Evolutionary conservation across 2,797 vertebrate genomes (phyloP).

Genomic region (Cyprinella venusta): DNA sequence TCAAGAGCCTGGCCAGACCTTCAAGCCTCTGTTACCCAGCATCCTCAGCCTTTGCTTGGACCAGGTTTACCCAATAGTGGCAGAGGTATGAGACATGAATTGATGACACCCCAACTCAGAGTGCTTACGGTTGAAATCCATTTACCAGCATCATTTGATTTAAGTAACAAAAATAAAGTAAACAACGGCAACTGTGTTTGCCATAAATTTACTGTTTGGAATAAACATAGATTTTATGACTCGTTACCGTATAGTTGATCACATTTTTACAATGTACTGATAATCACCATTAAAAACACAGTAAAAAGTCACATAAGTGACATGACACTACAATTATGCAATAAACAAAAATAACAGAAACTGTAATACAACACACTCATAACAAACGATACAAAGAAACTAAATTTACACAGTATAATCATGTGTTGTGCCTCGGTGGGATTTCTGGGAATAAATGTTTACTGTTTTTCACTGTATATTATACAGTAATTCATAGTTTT

Average conservation of each 20-base stretch:
- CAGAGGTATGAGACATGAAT: conserved; percentile 83
- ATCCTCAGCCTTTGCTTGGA: conserved; percentile 97
- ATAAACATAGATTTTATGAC: no score
- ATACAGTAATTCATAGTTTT: neutral
- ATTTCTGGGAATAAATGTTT: neutral
- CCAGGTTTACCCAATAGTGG: conserved; percentile 95
- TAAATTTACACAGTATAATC: neutral
- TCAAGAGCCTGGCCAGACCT: conserved; percentile 95
- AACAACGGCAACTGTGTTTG: no score
- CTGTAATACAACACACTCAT: neutral
- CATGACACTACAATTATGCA: neutral
- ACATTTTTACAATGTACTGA: neutral
- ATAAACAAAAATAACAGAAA: neutral
- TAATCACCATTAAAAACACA: neutral
- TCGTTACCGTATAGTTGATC: neutral
- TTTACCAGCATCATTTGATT: neutral
- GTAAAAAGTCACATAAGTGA: no score
- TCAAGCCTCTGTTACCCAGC: conserved; percentile 95
- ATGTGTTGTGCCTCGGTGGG: no score
- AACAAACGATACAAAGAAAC: neutral
- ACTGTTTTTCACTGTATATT: neutral
- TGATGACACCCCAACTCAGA: neutral
- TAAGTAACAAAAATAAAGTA: no score
- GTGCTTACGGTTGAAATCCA: neutral
- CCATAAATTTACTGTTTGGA: no score